Evolutionary conservation across 2,113 vertebrate species (phyloP), one percentile per base, ranked within the genome.

Genomic region (Cebus imitator): DNA sequence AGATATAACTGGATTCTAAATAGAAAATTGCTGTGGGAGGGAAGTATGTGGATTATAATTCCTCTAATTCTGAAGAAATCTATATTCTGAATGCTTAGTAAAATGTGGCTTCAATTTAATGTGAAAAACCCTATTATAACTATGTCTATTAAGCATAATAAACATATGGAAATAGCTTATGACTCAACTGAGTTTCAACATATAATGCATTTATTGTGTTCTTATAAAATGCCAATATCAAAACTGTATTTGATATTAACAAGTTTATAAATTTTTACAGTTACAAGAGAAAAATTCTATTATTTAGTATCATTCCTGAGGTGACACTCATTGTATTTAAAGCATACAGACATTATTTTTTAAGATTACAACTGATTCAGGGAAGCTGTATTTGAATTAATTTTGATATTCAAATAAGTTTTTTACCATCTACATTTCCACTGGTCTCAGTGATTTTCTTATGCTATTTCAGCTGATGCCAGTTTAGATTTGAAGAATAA

Each of bases 41-140:
- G 21, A 96, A 4, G 37, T 50, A 96, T 94, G 25, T 3, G 14
- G 87, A 97, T 97, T 97, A 98, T 81, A 97, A 98, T 95, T 98
- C 85, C 96, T 97, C 92, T 95, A 98, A 96, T 97, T 95, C 68
- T 97, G 97, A 98, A 90, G 90, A 97, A 98, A 94, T 94, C 84
- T 96, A 78, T 70, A 83, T 92, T 97, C 20, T 90, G 64, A 73
- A 76, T 91, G 66, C 94, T 96, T 96, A 72, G 90, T 81, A 73
- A 98, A 98, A 98, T 96, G 80, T 98, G 97, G 50, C 85, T 98
- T 86, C 95, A 97, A 98, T 97, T 98, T 94, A 88, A 92, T 61
- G 40, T 86, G 83, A 35, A 87, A 95, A 94, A 43, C 86, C 21
- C 50, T 50, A 87, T 90, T 80, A 75, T 90, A 92, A 16, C 45